Conservation (phyloP, 2,113 vertebrate genomes). For the Podocnemis expansa region DNA sequence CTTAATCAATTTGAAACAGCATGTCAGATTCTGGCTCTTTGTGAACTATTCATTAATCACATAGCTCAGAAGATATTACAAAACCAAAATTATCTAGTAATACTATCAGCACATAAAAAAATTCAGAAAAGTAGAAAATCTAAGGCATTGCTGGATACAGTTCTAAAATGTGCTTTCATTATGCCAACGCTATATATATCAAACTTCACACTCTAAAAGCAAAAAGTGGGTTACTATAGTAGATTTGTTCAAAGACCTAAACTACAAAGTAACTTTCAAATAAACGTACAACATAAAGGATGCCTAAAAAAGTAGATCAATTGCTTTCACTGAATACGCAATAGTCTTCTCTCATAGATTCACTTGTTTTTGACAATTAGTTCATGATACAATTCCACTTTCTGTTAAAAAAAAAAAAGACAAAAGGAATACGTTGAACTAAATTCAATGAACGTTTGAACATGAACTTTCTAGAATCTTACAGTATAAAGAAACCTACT, state of each 20-base stretch:
- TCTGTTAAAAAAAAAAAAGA: not conserved
- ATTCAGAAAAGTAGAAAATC: not conserved
- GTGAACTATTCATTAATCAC: not conserved
- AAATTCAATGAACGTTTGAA: not conserved
- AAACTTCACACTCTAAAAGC: not conserved
- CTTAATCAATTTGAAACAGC: not conserved
- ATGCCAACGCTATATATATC: not conserved
- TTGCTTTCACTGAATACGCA: constrained; percentile 39
- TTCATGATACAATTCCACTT: constrained; percentile 13
- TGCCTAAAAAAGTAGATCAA: constrained; percentile 36
- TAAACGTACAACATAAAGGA: not conserved
- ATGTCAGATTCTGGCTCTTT: not conserved
- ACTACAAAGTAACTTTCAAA: constrained; percentile 64
- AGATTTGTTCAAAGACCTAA: constrained; percentile 38
- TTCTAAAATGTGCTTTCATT: not conserved
- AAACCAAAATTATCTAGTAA: not conserved
- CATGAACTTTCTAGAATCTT: not conserved
- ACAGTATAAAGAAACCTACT: not conserved
- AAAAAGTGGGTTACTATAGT: not conserved
- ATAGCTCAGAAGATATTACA: not conserved
- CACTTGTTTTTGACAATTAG: constrained; percentile 31
- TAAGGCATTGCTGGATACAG: not conserved
- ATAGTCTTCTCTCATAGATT: not conserved
- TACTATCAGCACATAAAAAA: not conserved
- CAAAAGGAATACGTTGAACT: not conserved